A percentile compares a stretch with the other conserved stretches of the same genome.
phyloP scores from a whole-genome alignment of 2,113 vertebrate species.

The Nesoenas mayeri region DNA sequence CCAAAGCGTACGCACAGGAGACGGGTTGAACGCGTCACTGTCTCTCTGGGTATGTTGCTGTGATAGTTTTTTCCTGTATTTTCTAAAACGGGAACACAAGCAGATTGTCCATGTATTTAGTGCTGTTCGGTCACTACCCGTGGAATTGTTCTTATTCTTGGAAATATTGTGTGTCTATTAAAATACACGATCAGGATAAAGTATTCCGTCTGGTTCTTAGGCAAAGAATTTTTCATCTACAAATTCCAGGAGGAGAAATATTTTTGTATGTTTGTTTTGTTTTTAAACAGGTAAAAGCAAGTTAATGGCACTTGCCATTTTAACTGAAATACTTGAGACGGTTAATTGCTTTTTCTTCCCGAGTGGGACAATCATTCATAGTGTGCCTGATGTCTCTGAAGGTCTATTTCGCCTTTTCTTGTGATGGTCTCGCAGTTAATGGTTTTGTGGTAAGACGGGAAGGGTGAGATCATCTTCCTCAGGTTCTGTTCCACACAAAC shows the following conservation, averaged over 20 bases:
- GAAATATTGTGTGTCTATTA: not conserved
- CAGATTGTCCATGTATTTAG: not conserved
- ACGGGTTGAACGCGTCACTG: not conserved
- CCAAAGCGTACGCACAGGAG: not conserved
- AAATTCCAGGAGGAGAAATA: not conserved
- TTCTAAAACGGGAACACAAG: not conserved
- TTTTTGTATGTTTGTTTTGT: not conserved
- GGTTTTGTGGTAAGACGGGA: not conserved
- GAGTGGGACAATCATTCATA: not conserved
- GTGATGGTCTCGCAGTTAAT: not conserved
- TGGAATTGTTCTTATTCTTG: slow-evolving; percentile 48
- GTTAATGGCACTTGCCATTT: not conserved
- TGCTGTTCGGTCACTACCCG: slow-evolving; percentile 20
- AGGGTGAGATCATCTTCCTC: not conserved
- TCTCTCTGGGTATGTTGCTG: not conserved
- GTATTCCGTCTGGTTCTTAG: not conserved
- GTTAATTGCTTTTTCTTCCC: not conserved
- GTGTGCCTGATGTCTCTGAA: not conserved
- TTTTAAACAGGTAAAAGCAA: not conserved
- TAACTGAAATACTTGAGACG: not conserved
- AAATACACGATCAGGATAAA: not conserved
- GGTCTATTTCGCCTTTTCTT: not conserved
- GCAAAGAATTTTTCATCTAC: not conserved
- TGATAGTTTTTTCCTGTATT: not conserved
- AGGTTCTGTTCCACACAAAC: not conserved